Base-by-base conservation (phyloP, 2,888 invertebrate species). In the Cactoblastis cactorum region DNA sequence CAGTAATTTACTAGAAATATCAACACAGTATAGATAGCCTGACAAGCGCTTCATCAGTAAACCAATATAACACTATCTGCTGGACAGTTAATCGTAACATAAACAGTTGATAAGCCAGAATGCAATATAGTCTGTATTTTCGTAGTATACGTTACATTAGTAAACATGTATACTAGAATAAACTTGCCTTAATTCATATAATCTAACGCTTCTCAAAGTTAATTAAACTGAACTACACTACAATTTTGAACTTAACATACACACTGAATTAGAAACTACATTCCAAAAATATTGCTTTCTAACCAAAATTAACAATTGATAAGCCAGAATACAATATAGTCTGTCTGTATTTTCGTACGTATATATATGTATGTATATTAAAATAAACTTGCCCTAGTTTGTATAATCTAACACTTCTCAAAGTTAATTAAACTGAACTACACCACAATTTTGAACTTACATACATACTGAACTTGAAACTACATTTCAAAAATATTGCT, bases 21-120 rank as follows among this genome's bases (percentile, higher is more conserved):
- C 3, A 22, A 28, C 28, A 22, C 28, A 28, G 28, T 28, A 28
- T 28, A 28, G 5, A 28, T 35, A 38, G 18, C 9, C 18, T n/a
- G n/a, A 38, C 38, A 17, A 37, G 38, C 17, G 38, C 39, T 17
- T 28, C 43, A 17, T 43, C 43, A 43, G 28, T 43, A 11, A 32
- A 43, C 43, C 15, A 43, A 43, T 28, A 43, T 5, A 43, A 4
- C 43, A 43, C 15, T 43, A 43, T 43, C 43, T 28, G 43, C 11
- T 28, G 28, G 43, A 11, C 28, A 15, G 28, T 5, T 43, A 43
- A 43, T 43, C 43, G 14, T 24, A 43, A 43, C 43, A 22, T 28
- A 43, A 43, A 28, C 4, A 43, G 28, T 14, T 28, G 32, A 43
- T 43, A 43, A 43, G 41, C 12, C 24, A n/a, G 24, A 28, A 4